Base-by-base conservation (phyloP, 2,888 invertebrate species). In the Thymelicus acteon region DNA sequence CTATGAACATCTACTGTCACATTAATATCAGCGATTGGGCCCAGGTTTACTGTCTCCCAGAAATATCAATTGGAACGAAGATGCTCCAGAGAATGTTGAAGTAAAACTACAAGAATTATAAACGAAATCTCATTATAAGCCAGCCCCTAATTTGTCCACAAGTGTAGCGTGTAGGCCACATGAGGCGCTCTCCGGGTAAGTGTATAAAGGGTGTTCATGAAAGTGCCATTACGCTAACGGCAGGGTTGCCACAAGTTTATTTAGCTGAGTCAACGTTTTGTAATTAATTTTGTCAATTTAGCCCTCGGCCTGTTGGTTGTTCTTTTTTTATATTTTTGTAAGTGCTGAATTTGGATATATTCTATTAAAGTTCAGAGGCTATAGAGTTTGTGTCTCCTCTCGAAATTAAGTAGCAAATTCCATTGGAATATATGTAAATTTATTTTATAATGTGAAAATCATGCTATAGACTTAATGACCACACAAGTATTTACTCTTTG, bases 191-290 rank as follows among this genome's bases (percentile, higher is more conserved):
- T 15, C 19, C 8, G 19, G 57, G 58, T 39, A 39, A 39, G 63
- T 64, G 15, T 61, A 47, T 61, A 61, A 24, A 61, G 61, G 13
- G 44, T 65, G 65, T 65, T 65, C 65, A 65, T 65, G 49, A 65
- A 65, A 57, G 44, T 57, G 65, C 49, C 54, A 44, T 65, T 54
- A 65, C 54, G 1, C 19, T 54, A 47, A 48, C 49, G 49, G 39
- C 49, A 65, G 65, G 65, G 65, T 12, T 52, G 39, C 31, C 57
- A 31, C 60, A 39, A 60, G 44, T 40, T 65, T 19, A 64, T 64
- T 52, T 44, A 19, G 57, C 65, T 57, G 65, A 57, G 57, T 57
- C 65, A 57, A 52, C 47, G 57, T 65, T 57, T 65, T 31, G 65
- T 57, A 47, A 65, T 65, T 65, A 65, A 65, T 65, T 47, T 57